Evolutionary conservation across 2,797 vertebrate genomes (phyloP).

Genomic region (Thamnophis elegans): DNA sequence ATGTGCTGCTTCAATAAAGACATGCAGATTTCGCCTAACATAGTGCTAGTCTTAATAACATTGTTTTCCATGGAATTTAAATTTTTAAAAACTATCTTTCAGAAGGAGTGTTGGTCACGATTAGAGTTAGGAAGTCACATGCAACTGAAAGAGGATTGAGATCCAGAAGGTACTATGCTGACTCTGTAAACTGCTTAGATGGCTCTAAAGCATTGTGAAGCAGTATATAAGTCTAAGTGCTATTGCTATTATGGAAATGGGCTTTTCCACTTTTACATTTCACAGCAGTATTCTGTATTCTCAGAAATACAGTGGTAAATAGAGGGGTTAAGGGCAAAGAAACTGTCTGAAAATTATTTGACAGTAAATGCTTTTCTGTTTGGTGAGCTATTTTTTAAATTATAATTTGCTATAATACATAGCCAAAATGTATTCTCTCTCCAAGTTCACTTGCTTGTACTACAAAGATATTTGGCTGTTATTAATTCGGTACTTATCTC

Average conservation of each 20-base stretch:
- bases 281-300: neutral
- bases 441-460: neutral
- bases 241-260: too few species aligned
- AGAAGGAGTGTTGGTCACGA: neutral
- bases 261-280: neutral
- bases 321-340: neutral
- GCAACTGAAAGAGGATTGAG: neutral
- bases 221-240: too few species aligned
- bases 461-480: neutral
- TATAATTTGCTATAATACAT: neutral
- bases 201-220: too few species aligned
- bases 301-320: neutral
- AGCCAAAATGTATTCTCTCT: neutral
- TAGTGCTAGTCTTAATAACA: neutral
- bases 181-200: too few species aligned
- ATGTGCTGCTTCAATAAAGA: neutral
- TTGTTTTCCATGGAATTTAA: neutral
- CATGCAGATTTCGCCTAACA: neutral
- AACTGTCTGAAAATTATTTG: neutral
- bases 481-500: neutral
- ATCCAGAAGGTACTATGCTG: too few species aligned
- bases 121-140: neutral
- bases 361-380: neutral
- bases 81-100: neutral
- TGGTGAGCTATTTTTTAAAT: neutral